These are phyloP conservation scores for Cyaniris semiargus DNA, from an alignment of 2,888 invertebrate genomes.

Conservation along the genomic window DNA sequence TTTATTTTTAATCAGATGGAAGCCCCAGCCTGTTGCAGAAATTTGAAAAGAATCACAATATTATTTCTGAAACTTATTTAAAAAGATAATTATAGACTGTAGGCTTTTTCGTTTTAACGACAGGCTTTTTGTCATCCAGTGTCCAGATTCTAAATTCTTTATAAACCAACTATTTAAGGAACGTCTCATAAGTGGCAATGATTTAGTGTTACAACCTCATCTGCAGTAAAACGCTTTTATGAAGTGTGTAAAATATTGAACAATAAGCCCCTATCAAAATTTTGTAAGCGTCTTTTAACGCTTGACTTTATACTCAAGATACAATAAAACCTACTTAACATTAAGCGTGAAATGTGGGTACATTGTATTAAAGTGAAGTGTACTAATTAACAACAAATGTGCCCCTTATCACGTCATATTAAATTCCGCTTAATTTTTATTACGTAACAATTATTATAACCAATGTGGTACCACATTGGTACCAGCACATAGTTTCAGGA, in stretches of 20 bases:
- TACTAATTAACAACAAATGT: background rate
- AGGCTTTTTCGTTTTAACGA: no score
- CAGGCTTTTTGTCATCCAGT: background rate
- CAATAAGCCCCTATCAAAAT: constrained; percentile 41
- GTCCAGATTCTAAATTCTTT: background rate
- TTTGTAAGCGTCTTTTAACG: constrained; percentile 31
- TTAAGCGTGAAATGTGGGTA: background rate
- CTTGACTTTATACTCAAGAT: constrained; percentile 1
- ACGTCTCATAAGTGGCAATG: background rate
- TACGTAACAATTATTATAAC: background rate
- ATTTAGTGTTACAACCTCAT: constrained; percentile 6
- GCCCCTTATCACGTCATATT: background rate
- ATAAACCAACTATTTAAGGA: background rate
- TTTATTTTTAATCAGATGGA: no score
- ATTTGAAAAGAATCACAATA: no score
- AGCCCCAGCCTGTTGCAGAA: no score
- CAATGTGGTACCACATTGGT: background rate
- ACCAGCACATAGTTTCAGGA: background rate
- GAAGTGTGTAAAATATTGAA: constrained; percentile 33
- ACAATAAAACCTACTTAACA: constrained; percentile 13
- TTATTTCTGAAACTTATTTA: no score
- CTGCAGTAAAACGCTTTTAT: constrained; percentile 20
- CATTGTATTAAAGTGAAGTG: background rate
- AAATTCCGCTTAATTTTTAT: background rate
- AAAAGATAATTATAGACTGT: no score